phyloP scores from a whole-genome alignment of 2,113 vertebrate species.

The Pomatostomus ruficeps region DNA sequence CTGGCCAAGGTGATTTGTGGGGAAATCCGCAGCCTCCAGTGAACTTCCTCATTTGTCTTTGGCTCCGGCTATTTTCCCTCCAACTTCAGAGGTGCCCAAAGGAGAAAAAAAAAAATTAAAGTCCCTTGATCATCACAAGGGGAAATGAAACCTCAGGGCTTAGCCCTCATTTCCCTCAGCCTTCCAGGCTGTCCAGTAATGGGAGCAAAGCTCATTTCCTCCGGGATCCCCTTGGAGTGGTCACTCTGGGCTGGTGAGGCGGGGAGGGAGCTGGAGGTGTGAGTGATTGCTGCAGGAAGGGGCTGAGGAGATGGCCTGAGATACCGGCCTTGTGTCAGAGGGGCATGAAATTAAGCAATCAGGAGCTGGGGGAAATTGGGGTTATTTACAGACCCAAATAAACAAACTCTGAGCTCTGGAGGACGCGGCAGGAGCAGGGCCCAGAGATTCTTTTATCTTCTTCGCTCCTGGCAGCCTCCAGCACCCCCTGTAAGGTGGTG shows the following conservation, averaged over 20 bases:
- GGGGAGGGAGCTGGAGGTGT: not conserved
- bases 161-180: conserved; percentile 64
- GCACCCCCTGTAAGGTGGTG: not conserved
- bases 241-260: not conserved
- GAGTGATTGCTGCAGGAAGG: conserved; percentile 12
- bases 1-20: conserved; percentile 39
- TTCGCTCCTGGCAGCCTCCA: conserved; percentile 1
- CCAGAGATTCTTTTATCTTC: conserved; percentile 43
- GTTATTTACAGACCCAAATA: conserved; percentile 31
- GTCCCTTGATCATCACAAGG: conserved; percentile 47
- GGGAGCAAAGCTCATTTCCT: conserved; percentile 70
- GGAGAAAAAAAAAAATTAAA: not conserved
- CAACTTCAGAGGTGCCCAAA: conserved; percentile 30
- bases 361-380: not conserved
- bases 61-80: not conserved
- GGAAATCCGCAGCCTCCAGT: not conserved
- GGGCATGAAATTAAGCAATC: conserved; percentile 30
- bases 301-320: not conserved
- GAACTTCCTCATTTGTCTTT: conserved; percentile 46
- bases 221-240: not conserved
- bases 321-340: not conserved
- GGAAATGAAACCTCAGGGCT: conserved; percentile 56
- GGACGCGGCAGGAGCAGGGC: not conserved
- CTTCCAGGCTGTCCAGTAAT: conserved; percentile 26
- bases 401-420: conserved; percentile 11